phyloP scores from a whole-genome alignment of 2,888 invertebrate species.

The Lepidochitona cinerea region DNA sequence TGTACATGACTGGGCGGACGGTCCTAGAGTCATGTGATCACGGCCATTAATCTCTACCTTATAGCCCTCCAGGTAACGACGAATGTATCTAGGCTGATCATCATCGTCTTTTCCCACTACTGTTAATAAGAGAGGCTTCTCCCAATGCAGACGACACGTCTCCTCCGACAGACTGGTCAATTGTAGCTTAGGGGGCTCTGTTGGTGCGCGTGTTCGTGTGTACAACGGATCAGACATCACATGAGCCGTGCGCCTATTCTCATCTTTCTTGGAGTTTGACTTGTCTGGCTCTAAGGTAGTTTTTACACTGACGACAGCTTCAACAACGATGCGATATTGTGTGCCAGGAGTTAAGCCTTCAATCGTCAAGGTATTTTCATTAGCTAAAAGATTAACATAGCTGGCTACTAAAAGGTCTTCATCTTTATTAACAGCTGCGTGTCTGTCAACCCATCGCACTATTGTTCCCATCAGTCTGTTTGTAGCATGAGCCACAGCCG shows the following conservation, averaged over 20 bases:
- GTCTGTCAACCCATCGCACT: slow-evolving; percentile 67
- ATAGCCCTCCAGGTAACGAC: slow-evolving; percentile 66
- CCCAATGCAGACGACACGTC: slow-evolving; percentile 68
- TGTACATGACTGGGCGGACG: slow-evolving; percentile 67
- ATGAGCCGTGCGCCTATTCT: slow-evolving; percentile 66
- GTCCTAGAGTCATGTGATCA: slow-evolving; percentile 64
- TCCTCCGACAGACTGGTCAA: slow-evolving; percentile 63
- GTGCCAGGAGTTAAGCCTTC: slow-evolving; percentile 64
- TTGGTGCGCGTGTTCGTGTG: slow-evolving; percentile 67
- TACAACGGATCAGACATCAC: slow-evolving; percentile 64
- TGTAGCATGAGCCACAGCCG: slow-evolving; percentile 68
- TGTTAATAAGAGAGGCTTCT: slow-evolving; percentile 66
- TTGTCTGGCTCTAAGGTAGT: slow-evolving; percentile 60
- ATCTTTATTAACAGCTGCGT: slow-evolving; percentile 43
- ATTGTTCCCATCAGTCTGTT: slow-evolving; percentile 66
- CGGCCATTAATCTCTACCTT: slow-evolving; percentile 68
- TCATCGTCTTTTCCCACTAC: slow-evolving; percentile 62
- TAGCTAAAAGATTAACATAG: slow-evolving; percentile 59
- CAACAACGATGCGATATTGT: slow-evolving; percentile 67
- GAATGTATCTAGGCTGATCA: slow-evolving; percentile 60
- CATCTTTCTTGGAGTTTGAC: slow-evolving; percentile 53
- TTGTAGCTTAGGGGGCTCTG: slow-evolving; percentile 62
- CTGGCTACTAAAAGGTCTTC: slow-evolving; percentile 60
- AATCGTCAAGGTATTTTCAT: slow-evolving; percentile 56
- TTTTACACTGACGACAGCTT: slow-evolving; percentile 70